Evolutionary conservation across 2,113 vertebrate species (phyloP), one percentile per base, ranked within the genome.

Genomic region (Eidolon helvum): DNA sequence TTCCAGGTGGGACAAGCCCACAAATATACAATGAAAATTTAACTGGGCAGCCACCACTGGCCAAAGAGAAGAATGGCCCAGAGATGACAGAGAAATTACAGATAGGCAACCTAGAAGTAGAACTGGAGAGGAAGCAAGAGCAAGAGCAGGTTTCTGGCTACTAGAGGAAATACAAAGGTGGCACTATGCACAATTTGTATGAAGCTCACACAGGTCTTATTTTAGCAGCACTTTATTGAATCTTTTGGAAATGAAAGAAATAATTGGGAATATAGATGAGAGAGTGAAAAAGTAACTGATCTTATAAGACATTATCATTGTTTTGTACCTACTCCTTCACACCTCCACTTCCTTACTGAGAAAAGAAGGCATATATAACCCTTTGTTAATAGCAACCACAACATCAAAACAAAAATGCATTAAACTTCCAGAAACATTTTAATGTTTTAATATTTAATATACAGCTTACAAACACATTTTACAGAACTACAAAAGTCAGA

Each of bases 381-480:
- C 1, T 43, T 65, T 59, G 1, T 57, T 95, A 63, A 38, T 40
- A 82, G n/a, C 22, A 90, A 75, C 21, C 21, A 57, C 11, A 57
- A 33, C 26, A 87, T 77, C 48, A 75, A 91, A 66, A 16, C 19
- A 69, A 83, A 87, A 95, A 82, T 45, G 10, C 82, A 87, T 14
- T 12, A 66, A 72, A 1, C 7, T 77, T 82, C 6, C 14, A n/a
- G 21, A 90, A 82, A 57, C 2, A 55, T 68, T 72, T 57, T 43
- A 79, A 24, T 33, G 19, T 79, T 90, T 79, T 38, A 91, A 61
- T 21, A 35, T 59, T 82, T 77, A 95, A 90, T 61, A 9, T 10
- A 69, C 15, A 95, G 12, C 11, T 95, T 87, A n/a, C 14, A 75
- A 87, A 94, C 30, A 94, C 26, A 87, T 83, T 91, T 77, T 63